phyloP scores from a whole-genome alignment of 2,113 vertebrate genomes.

The Aix galericulata region DNA sequence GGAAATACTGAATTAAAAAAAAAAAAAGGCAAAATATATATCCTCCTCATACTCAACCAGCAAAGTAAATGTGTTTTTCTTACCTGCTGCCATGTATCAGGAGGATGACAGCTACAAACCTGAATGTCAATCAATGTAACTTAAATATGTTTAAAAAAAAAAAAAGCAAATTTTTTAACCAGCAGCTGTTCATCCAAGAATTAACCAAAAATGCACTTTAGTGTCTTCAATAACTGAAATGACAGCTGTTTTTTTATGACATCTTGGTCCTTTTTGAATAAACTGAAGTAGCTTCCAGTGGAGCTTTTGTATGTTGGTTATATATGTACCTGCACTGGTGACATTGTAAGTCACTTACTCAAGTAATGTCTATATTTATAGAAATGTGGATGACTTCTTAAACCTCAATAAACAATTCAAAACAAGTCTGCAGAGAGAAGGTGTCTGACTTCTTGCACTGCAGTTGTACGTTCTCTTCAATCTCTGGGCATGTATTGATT shows the following conservation, averaged over 20 bases:
- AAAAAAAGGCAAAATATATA: background rate
- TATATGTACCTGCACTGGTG: constrained; percentile 79
- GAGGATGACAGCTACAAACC: constrained; percentile 48
- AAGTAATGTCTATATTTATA: constrained; percentile 83
- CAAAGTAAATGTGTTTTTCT: constrained; percentile 35
- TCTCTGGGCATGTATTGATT: background rate
- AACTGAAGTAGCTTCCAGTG: constrained; percentile 76
- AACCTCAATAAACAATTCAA: constrained; percentile 78
- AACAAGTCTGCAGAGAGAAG: constrained; percentile 67
- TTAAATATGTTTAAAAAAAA: background rate
- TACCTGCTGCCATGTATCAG: constrained; percentile 53
- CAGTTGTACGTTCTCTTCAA: background rate
- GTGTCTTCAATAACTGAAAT: constrained; percentile 66
- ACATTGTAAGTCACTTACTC: constrained; percentile 76
- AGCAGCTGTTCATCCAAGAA: constrained; percentile 69
- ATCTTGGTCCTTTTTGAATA: constrained; percentile 72
- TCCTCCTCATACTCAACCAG: constrained; percentile 50
- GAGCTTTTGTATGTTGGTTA: constrained; percentile 77
- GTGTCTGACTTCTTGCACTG: constrained; percentile 58
- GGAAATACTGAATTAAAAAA: background rate
- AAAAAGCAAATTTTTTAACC: constrained; percentile 50
- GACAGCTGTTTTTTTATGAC: constrained; percentile 58
- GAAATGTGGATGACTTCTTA: constrained; percentile 77
- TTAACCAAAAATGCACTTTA: constrained; percentile 79
- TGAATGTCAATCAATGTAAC: constrained; percentile 62